Conservation (phyloP, 2,888 invertebrate species). For the Aricia artaxerxes region DNA sequence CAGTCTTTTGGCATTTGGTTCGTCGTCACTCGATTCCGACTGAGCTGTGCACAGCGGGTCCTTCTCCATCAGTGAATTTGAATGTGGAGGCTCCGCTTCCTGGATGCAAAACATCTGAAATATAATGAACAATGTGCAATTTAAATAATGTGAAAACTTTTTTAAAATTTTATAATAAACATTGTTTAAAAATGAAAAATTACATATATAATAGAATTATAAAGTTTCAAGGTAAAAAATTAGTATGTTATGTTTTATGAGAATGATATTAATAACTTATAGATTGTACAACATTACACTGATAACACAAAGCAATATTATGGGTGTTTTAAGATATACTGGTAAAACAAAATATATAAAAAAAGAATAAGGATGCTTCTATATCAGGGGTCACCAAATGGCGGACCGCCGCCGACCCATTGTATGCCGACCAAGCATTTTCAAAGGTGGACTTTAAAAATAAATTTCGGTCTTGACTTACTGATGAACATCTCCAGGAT, state of each 20-base stretch:
- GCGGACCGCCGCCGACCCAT: too few species aligned
- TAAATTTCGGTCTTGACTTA: too few species aligned
- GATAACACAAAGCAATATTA: background rate
- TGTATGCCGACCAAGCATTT: too few species aligned
- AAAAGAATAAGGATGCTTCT: too few species aligned
- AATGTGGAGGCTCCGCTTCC: conserved; percentile 61
- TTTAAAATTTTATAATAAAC: background rate
- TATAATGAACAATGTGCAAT: background rate
- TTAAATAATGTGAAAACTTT: background rate
- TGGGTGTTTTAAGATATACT: background rate
- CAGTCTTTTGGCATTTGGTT: conserved; percentile 61
- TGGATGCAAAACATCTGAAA: conserved; percentile 74
- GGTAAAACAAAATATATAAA: too few species aligned
- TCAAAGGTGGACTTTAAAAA: too few species aligned
- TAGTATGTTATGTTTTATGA: too few species aligned
- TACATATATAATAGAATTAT: too few species aligned
- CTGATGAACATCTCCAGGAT: too few species aligned
- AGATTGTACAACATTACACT: background rate
- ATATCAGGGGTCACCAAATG: too few species aligned
- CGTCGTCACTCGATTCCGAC: conserved; percentile 67
- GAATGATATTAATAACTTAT: background rate
- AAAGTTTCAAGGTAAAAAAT: background rate
- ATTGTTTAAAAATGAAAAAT: background rate
- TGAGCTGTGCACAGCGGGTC: conserved; percentile 52
- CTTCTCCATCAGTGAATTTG: conserved; percentile 58